Percentiles rank a stretch among this genome's conserved stretches.
Conservation (phyloP, 2,888 invertebrate genomes). For the Strigamia crassipes region DNA sequence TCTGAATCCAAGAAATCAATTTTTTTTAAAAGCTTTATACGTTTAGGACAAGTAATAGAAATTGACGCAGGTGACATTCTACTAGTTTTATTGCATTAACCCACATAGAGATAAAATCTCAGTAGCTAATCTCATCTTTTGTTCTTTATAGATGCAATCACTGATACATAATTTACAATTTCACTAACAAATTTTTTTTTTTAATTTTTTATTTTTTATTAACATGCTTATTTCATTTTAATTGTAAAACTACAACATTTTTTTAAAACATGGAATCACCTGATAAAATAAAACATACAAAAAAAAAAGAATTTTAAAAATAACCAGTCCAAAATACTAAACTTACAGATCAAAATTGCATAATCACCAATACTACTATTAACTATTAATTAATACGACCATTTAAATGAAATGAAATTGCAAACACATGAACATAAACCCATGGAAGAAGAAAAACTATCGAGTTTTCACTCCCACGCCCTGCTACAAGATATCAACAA, state of each 20-base stretch:
- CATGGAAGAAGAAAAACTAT: background rate
- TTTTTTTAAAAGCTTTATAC: too few species aligned
- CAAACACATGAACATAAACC: background rate
- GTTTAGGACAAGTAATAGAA: background rate
- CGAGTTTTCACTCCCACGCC: background rate
- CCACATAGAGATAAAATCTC: conserved; percentile 3
- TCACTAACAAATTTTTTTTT: conserved; percentile 7
- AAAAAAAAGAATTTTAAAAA: background rate
- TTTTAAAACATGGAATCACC: conserved; percentile 24
- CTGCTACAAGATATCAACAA: background rate
- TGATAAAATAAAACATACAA: background rate
- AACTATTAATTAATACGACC: background rate
- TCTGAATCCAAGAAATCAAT: too few species aligned
- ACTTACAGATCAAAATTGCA: conserved; percentile 22
- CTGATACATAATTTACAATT: conserved; percentile 18
- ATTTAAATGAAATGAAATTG: background rate
- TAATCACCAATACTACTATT: background rate
- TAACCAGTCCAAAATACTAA: background rate
- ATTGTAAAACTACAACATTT: conserved; percentile 46
- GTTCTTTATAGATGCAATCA: conserved; percentile 15
- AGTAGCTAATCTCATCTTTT: conserved; percentile 3
- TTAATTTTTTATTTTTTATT: background rate
- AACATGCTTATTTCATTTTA: conserved; percentile 27
- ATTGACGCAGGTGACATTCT: background rate
- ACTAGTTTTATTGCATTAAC: conserved; percentile 15